A percentile compares a stretch with the other conserved stretches of the same genome.
These are phyloP conservation scores for Apoda limacodes DNA, from an alignment of 2,888 invertebrate genomes.

Conservation along the genomic window DNA sequence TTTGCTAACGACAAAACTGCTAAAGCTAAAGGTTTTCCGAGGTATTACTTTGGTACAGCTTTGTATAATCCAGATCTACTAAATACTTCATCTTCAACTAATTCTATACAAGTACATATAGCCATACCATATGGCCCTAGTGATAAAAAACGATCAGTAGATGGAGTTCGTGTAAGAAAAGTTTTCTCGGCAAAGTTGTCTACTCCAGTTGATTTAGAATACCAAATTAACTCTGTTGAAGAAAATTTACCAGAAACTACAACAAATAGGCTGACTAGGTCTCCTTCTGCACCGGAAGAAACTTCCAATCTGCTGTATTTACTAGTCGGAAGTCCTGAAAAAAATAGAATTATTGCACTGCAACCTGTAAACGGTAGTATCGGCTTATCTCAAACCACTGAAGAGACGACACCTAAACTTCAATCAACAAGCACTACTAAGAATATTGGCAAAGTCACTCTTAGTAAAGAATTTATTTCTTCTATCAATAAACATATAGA, in stretches of 20 bases:
- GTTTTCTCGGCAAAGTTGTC: constrained; percentile 45
- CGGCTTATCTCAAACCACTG: constrained; percentile 12
- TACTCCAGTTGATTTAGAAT: constrained; percentile 46
- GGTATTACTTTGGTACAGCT: too few relatives aligned
- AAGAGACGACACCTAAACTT: constrained; percentile 2
- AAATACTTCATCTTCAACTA: constrained; percentile 18
- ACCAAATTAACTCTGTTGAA: constrained; percentile 40
- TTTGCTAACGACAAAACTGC: background rate
- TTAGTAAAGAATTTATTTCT: constrained; percentile 35
- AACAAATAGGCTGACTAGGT: background rate
- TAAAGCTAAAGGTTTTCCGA: background rate
- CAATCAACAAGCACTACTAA: constrained; percentile 21
- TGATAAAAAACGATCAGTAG: constrained; percentile 31
- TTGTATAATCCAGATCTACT: background rate
- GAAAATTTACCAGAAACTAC: constrained; percentile 9
- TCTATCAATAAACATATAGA: constrained; percentile 35
- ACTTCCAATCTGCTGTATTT: constrained; percentile 39
- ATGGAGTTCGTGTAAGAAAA: constrained; percentile 30
- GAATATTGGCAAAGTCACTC: constrained; percentile 24
- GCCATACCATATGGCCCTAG: constrained; percentile 31
- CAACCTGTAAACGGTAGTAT: constrained; percentile 28
- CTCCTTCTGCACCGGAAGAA: background rate
- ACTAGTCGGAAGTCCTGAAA: constrained; percentile 28
- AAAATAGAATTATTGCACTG: constrained; percentile 26
- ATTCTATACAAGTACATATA: constrained; percentile 45